Evolutionary conservation across 2,888 invertebrate species (phyloP).

Genomic region (Podotricha telesiphe): DNA sequence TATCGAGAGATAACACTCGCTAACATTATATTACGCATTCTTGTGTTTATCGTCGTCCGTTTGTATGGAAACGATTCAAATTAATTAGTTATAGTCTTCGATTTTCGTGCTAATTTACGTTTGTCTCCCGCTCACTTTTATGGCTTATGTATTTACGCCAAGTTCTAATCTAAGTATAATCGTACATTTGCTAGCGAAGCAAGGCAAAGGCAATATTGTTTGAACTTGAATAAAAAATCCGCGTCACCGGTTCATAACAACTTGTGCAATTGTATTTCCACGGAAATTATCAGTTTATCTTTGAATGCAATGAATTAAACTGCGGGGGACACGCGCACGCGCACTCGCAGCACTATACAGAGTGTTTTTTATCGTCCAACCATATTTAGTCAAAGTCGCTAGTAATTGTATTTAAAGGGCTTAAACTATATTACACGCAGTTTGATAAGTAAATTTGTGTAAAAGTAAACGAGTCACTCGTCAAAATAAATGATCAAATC

Average conservation of each 20-base stretch:
- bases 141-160: not conserved
- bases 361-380: not conserved
- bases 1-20: constrained; percentile 14
- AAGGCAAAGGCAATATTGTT: constrained; percentile 1
- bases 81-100: not conserved
- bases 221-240: constrained; percentile 27
- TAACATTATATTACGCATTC: constrained; percentile 10
- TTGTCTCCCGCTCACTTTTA: not conserved
- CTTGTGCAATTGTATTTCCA: constrained; percentile 37
- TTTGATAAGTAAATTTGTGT: too few relatives aligned
- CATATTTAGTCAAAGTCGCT: too few relatives aligned
- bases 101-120: not conserved
- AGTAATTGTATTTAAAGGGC: too few relatives aligned
- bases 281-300: constrained; percentile 39
- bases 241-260: constrained; percentile 21
- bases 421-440: too few relatives aligned
- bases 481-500: too few relatives aligned
- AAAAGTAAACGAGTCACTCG: too few relatives aligned
- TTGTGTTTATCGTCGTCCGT: not conserved
- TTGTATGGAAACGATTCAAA: not conserved
- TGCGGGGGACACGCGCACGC: constrained; percentile 42
- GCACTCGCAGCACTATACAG: not conserved
- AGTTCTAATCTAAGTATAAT: too few relatives aligned
- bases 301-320: constrained; percentile 45
- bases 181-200: not conserved